phyloP scores from a whole-genome alignment of 2,113 vertebrate genomes.

The Atherinomorus stipes region DNA sequence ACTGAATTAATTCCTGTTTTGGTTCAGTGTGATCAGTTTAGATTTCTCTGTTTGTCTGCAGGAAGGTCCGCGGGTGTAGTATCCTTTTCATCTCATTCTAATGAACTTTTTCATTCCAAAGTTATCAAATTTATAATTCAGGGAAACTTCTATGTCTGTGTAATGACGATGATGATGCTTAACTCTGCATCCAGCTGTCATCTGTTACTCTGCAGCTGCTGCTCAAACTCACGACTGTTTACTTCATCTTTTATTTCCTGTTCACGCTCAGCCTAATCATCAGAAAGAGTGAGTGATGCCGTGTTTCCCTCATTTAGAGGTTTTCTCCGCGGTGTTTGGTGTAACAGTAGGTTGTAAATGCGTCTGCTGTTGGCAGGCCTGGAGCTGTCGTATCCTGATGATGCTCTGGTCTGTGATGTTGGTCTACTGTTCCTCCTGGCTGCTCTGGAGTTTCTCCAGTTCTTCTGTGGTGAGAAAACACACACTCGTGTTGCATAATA shows the following conservation, averaged over 20 bases:
- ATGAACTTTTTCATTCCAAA: background rate
- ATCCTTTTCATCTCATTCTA: conserved; percentile 49
- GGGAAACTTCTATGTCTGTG: background rate
- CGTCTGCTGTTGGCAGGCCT: conserved; percentile 77
- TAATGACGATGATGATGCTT: conserved; percentile 44
- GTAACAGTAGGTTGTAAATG: background rate
- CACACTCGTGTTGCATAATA: too few relatives aligned
- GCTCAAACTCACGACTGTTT: conserved; percentile 78
- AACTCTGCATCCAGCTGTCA: conserved; percentile 78
- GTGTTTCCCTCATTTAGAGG: too few relatives aligned
- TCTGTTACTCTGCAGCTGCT: conserved; percentile 86
- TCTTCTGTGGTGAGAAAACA: conserved; percentile 81
- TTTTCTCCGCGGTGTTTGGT: background rate
- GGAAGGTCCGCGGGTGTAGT: conserved; percentile 52
- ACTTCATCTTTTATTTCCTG: conserved; percentile 84
- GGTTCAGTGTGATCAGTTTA: background rate
- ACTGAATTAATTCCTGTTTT: background rate
- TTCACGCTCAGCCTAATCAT: conserved; percentile 83
- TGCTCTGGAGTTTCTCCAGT: conserved; percentile 77
- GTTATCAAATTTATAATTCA: background rate
- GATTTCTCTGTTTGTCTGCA: background rate
- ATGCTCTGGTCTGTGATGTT: conserved; percentile 81
- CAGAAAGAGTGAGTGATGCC: conserved; percentile 88
- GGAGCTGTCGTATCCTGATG: conserved; percentile 84
- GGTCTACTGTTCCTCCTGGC: conserved; percentile 84